Conservation (phyloP, 1,140 invertebrate species). For the Drosophila persimilis region DNA sequence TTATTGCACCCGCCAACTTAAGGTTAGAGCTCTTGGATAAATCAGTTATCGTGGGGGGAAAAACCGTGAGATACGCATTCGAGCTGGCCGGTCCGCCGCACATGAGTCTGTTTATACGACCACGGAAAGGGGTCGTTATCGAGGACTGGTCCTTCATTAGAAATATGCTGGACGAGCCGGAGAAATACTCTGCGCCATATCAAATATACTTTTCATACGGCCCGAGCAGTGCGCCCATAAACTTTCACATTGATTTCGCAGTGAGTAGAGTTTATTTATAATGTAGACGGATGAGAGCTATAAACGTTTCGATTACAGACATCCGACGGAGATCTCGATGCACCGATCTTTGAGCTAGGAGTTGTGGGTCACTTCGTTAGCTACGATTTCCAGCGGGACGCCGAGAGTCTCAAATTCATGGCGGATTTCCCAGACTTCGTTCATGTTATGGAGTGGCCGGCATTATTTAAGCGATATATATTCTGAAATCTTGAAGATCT, state of each 20-base stretch:
- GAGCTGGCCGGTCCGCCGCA: slow-evolving; percentile 87
- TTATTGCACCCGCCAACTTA: slow-evolving; percentile 18
- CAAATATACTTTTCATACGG: slow-evolving; percentile 88
- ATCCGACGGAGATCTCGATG: slow-evolving; percentile 29
- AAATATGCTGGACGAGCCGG: slow-evolving; percentile 79
- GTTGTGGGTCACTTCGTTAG: slow-evolving; percentile 69
- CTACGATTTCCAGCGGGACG: slow-evolving; percentile 55
- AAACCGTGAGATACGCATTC: slow-evolving; percentile 57
- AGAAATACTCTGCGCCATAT: slow-evolving; percentile 86
- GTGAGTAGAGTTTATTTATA: slow-evolving; percentile 70
- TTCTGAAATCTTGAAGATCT: slow-evolving; percentile 34
- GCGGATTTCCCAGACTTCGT: slow-evolving; percentile 62
- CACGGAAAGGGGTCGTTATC: slow-evolving; percentile 85
- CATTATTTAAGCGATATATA: slow-evolving; percentile 67
- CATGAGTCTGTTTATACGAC: slow-evolving; percentile 88
- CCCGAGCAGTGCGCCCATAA: slow-evolving; percentile 84
- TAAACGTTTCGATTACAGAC: slow-evolving; percentile 23
- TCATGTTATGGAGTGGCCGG: slow-evolving; percentile 73
- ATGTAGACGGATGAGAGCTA: not conserved
- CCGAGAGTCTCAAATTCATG: slow-evolving; percentile 47
- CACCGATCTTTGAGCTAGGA: slow-evolving; percentile 60
- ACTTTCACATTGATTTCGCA: slow-evolving; percentile 86
- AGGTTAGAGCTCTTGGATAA: slow-evolving; percentile 22
- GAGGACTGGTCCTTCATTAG: slow-evolving; percentile 86
- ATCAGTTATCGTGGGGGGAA: slow-evolving; percentile 16